Evolutionary conservation across 2,888 invertebrate genomes (phyloP).

Genomic region (Deilephila elpenor): DNA sequence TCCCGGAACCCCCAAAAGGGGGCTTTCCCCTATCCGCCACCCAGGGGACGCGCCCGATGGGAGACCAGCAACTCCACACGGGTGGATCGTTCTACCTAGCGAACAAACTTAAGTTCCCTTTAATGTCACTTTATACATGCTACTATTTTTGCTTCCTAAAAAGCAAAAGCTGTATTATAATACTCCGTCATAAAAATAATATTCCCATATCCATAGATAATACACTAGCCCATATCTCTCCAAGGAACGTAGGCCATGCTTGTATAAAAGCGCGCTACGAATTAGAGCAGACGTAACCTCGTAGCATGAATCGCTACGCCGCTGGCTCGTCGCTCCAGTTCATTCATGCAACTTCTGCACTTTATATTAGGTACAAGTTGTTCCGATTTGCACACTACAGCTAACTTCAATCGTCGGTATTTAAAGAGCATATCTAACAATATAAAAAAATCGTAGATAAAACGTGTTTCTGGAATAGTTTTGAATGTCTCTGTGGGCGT

Average conservation of each 20-base stretch:
- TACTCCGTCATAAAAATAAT: neutral
- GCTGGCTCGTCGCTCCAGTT: slow-evolving; percentile 5
- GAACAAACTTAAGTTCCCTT: neutral
- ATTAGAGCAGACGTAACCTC: slow-evolving; percentile 40
- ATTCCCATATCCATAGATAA: no score
- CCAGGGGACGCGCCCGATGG: no score
- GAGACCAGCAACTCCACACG: no score
- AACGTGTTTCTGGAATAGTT: no score
- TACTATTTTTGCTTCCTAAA: neutral
- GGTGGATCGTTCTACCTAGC: neutral
- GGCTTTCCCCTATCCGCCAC: no score
- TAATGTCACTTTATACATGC: neutral
- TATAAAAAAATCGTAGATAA: no score
- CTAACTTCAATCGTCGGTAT: neutral
- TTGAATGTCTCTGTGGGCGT: no score
- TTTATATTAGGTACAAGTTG: slow-evolving; percentile 7
- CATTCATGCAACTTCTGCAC: slow-evolving; percentile 33
- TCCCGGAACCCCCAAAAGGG: no score
- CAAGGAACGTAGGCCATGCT: slow-evolving; percentile 15
- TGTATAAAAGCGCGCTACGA: slow-evolving; percentile 43
- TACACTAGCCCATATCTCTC: neutral
- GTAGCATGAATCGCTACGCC: slow-evolving; percentile 30
- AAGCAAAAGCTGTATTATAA: neutral
- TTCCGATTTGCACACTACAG: neutral
- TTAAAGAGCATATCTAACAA: no score